Base-by-base conservation (phyloP, 2,888 invertebrate genomes). In the Euplexia lucipara region DNA sequence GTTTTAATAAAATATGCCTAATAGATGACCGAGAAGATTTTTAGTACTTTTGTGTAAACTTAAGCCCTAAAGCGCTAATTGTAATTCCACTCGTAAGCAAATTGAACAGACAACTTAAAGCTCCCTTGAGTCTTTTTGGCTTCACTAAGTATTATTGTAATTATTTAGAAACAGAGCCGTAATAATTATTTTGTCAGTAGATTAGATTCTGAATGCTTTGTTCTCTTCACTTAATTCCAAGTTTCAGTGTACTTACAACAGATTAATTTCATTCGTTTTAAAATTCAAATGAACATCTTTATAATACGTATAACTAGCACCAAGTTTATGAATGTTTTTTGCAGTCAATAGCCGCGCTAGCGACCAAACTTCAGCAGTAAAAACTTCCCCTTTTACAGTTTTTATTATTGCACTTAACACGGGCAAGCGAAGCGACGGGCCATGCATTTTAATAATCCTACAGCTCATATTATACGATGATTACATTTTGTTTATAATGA, bases 401-500 rank as follows among this genome's bases (percentile, higher is more conserved):
- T 72, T 73, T 75, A 75, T 59, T 26, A 59, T 56, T 56, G 64
- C 75, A 64, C 75, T 75, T 75, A 64, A 39, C 70, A 64, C 45
- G 22, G 56, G 16, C 26, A 3, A 16, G 49, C 42, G 26, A 30
- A 37, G 54, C 56, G 75, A 59, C 60, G n/a, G 10, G 42, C 26
- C 34, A 57, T 75, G 76, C 71, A 75, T 74, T 75, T 65, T 74
- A 75, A 65, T 61, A 53, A 44, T 20, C 37, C 30, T 18, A 34
- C 37, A 39, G 16, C 14, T 37, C 73, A 44, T 59, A 54, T 37
- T 71, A 44, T 59, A 54, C 30, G 18, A 34, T 8, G 54, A 45
- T 34, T 57, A 32, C 9, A 26, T 26, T 37, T 8, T n/a, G 30
- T 39, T 64, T 62, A 22, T 16, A 26, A 62, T 61, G 41, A 62